Conservation (phyloP, 2,113 vertebrate species). For the Centropus unirufus region DNA sequence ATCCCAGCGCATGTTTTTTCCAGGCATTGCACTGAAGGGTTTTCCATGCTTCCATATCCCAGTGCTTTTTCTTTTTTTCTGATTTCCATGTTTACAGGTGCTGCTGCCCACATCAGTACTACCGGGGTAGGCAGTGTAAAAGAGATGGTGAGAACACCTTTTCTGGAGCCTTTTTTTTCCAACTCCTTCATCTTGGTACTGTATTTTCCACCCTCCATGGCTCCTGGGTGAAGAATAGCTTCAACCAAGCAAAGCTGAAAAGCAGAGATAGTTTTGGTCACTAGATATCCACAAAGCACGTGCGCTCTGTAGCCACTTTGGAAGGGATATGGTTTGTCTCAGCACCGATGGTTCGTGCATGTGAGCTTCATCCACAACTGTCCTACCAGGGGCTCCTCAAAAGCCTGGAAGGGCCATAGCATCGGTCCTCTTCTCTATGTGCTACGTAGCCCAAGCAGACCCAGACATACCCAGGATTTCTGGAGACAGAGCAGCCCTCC, state of each 20-base stretch:
- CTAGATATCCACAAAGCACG: not conserved
- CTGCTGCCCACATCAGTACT: not conserved
- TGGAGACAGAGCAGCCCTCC: not conserved
- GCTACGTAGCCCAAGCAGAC: not conserved
- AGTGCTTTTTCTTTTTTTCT: not conserved
- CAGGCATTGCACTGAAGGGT: not conserved
- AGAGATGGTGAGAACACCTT: not conserved
- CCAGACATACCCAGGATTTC: not conserved
- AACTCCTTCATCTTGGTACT: not conserved
- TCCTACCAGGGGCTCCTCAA: not conserved
- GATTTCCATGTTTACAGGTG: not conserved
- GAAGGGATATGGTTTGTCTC: not conserved
- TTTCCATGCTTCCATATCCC: rapidly evolving
- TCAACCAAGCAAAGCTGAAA: not conserved
- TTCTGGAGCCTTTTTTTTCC: not conserved
- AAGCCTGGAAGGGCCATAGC: not conserved
- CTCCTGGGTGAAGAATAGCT: not conserved
- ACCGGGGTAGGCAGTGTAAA: not conserved
- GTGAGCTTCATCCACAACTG: not conserved
- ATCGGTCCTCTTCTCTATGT: not conserved
- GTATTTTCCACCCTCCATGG: not conserved
- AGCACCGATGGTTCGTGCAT: rapidly evolving
- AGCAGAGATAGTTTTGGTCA: not conserved
- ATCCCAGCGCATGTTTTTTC: not conserved
- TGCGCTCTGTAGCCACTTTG: not conserved